phyloP scores from a whole-genome alignment of 2,113 vertebrate species.

The Dicentrarchus labrax region DNA sequence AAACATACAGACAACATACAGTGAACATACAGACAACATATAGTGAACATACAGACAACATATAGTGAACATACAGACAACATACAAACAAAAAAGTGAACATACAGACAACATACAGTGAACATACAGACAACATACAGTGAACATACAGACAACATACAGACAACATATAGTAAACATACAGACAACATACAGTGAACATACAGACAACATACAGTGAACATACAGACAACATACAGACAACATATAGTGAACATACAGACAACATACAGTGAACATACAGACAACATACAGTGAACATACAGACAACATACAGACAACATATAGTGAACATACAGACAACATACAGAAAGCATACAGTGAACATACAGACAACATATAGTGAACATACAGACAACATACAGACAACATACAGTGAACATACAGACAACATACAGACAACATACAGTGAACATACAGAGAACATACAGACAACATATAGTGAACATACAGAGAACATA shows the following conservation, averaged over 20 bases:
- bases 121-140: not conserved
- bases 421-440: rapidly evolving
- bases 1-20: not conserved
- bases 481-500: too few species aligned
- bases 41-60: conserved; percentile 32
- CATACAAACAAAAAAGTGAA: conserved; percentile 14
- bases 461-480: too few species aligned
- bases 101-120: not conserved
- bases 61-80: too few species aligned
- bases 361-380: not conserved
- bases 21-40: too few species aligned
- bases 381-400: not conserved
- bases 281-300: conserved; percentile 3
- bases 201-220: not conserved
- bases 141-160: conserved; percentile 12
- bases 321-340: not conserved
- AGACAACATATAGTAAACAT: conserved; percentile 1
- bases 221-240: not conserved
- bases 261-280: not conserved
- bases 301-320: not conserved
- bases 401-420: not conserved
- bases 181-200: not conserved
- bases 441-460: rapidly evolving
- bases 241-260: conserved; percentile 1
- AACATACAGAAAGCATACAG: not conserved